Conservation (phyloP, 2,888 invertebrate species). For the Oscheius sp. region DNA sequence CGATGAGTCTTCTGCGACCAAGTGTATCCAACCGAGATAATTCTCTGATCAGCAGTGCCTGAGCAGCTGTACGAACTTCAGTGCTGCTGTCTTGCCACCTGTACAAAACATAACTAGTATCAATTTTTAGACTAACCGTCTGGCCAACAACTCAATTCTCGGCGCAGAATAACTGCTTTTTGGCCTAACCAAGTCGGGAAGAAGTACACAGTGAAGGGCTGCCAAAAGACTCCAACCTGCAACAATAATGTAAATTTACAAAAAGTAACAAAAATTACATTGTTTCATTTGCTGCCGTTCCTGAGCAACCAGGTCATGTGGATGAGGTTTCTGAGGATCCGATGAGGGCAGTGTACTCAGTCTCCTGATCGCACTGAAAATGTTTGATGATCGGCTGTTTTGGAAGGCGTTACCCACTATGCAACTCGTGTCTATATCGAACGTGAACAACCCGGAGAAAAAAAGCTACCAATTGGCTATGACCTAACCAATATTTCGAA, state of each 20-base stretch:
- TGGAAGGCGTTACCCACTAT: no score
- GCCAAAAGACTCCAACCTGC: slow-evolving; percentile 93
- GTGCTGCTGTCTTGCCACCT: slow-evolving; percentile 97
- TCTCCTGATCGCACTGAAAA: slow-evolving; percentile 19
- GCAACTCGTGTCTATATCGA: no score
- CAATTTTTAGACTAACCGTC: slow-evolving; percentile 77
- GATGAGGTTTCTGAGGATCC: slow-evolving; percentile 50
- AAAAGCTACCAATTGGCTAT: no score
- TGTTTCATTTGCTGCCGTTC: slow-evolving; percentile 68
- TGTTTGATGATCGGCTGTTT: neutral
- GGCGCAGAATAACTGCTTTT: slow-evolving; percentile 86
- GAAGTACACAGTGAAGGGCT: slow-evolving; percentile 91
- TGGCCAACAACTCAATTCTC: slow-evolving; percentile 95
- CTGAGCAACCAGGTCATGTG: slow-evolving; percentile 43
- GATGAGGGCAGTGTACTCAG: slow-evolving; percentile 7
- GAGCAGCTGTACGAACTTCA: slow-evolving; percentile 93
- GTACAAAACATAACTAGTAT: neutral
- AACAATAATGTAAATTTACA: slow-evolving; percentile 73
- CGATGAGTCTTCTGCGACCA: slow-evolving; percentile 89
- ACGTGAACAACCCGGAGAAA: no score
- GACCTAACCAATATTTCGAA: no score
- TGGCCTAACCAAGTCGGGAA: slow-evolving; percentile 88
- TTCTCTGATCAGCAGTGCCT: slow-evolving; percentile 92
- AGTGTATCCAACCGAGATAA: slow-evolving; percentile 87
- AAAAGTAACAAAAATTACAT: slow-evolving; percentile 29